Conservation (phyloP, 2,797 vertebrate species). For the Macropus fuliginosus region DNA sequence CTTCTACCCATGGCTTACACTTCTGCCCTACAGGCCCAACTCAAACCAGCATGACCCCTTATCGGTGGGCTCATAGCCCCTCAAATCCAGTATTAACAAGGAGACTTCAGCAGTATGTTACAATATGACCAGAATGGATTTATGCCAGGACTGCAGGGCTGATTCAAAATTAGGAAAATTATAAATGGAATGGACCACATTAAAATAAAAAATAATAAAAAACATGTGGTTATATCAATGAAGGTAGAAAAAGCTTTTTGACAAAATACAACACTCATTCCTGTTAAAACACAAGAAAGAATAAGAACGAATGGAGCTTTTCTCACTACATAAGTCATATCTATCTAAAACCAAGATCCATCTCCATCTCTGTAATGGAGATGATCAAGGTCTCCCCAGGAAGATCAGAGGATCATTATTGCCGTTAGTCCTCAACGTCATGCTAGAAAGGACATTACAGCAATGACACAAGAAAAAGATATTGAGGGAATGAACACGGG, state of each 20-base stretch:
- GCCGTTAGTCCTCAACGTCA: neutral
- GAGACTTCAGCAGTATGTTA: neutral
- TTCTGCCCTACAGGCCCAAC: neutral
- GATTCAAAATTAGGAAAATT: neutral
- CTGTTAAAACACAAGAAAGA: neutral
- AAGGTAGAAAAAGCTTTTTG: neutral
- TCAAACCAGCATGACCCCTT: neutral
- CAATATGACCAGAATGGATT: neutral
- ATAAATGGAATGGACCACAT: neutral
- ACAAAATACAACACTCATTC: neutral
- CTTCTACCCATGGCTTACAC: neutral
- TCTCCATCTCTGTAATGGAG: neutral
- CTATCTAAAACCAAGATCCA: neutral
- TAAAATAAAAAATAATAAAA: neutral
- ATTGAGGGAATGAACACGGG: neutral
- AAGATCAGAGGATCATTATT: neutral
- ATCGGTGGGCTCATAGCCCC: neutral
- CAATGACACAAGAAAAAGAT: neutral
- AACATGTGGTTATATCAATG: neutral
- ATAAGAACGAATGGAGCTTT: neutral
- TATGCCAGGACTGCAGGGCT: neutral
- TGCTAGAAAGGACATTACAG: rapidly evolving
- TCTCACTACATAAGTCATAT: neutral
- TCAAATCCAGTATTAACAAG: neutral
- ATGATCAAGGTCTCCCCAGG: neutral